Base-by-base conservation (phyloP, 2,888 invertebrate species). In the Agrochola lota region DNA sequence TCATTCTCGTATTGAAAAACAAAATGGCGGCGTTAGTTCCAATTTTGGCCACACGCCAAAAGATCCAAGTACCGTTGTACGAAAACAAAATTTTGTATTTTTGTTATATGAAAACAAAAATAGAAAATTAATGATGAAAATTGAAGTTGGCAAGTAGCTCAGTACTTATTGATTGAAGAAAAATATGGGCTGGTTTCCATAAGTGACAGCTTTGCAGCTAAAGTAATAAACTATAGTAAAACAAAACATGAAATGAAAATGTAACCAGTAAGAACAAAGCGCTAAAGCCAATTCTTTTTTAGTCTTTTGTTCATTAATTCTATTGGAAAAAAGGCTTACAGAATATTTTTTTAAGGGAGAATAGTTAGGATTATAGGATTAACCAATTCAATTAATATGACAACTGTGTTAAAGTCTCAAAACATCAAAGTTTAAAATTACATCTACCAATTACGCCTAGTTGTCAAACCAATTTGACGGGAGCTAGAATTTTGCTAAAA, bases 351-450 rank as follows among this genome's bases (percentile, higher is more conserved):
- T 62, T 17, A 5, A 40, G 12, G 15, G 11, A 11, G 23, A 64
- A 20, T 20, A 40, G 17, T 3, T 46, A 55, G 23, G 26, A 62
- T 74, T 49, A 55, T 17, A 62, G 35, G 46, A 77, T 40, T 60
- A 69, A 49, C 9, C 30, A 59, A 81, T 64, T 81, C 15, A 70
- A 73, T 83, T 71, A 66, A 46, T 40, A 71, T 64, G 11, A 72
- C 9, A 71, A 86, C 26, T 70, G 23, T 17, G 26, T 66, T 35
- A 23, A 68, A 83, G 46, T 70, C 70, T 40, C 15, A 43, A 74
- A 77, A 63, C 55, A 66, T 73, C 60, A 55, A 83, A 83, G 71
- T 78, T 66, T 72, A 66, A 71, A 86, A 74, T 83, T 40, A 72
- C 59, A 63, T 84, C 71, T 23, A 71, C 49, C 70, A 83, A 71